These are phyloP conservation scores for Nephrocerus scutellatus DNA, from an alignment of 2,888 invertebrate species.

Conservation along the genomic window DNA sequence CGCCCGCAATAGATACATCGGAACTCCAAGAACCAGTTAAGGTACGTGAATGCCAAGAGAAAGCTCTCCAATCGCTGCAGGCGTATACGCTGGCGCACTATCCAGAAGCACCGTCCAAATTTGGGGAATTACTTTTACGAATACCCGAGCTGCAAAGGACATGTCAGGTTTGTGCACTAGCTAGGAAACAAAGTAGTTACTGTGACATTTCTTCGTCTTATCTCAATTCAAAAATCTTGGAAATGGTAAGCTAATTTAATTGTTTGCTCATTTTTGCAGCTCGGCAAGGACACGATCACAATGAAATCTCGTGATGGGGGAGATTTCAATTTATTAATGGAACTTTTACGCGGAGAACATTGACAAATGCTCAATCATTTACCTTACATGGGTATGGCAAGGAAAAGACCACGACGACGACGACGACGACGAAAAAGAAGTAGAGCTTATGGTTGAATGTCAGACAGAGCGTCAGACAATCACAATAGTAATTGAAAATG, in stretches of 20 bases:
- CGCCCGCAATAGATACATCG: conserved; percentile 76
- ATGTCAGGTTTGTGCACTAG: conserved; percentile 62
- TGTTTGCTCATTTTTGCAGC: conserved; percentile 50
- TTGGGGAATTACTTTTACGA: conserved; percentile 83
- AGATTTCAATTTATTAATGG: conserved; percentile 92
- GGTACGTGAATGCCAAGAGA: conserved; percentile 89
- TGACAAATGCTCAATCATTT: conserved; percentile 49
- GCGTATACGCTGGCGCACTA: conserved; percentile 85
- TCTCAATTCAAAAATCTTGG: neutral
- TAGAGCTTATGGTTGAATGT: too few relatives aligned
- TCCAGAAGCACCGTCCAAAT: conserved; percentile 89
- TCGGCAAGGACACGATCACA: conserved; percentile 87
- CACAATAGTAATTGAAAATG: neutral
- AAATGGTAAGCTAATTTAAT: neutral
- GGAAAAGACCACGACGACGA: neutral
- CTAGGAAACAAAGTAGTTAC: too few relatives aligned
- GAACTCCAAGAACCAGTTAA: conserved; percentile 90
- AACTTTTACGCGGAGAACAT: conserved; percentile 88
- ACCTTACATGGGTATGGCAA: neutral
- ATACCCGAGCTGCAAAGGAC: conserved; percentile 93
- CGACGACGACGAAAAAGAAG: neutral
- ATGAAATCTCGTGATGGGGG: conserved; percentile 84
- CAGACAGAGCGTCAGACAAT: neutral
- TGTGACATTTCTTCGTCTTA: too few relatives aligned
- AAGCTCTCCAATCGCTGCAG: conserved; percentile 84